Evolutionary conservation across 2,888 invertebrate species (phyloP).

Genomic region (Himalopsyche anomala): DNA sequence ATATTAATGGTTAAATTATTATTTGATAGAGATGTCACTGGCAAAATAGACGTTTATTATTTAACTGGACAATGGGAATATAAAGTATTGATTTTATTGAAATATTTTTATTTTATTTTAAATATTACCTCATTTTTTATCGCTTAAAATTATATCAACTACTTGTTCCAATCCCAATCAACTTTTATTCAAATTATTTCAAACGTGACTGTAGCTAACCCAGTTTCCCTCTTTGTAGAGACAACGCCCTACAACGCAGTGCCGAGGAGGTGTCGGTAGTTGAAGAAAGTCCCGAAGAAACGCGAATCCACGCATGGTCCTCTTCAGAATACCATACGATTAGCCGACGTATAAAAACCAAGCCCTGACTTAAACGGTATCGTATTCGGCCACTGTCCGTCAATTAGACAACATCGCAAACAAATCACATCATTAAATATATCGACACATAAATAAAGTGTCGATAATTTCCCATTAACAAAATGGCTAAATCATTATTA

Average conservation of each 20-base stretch:
- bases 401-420: slow-evolving; percentile 56
- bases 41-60: too few species aligned
- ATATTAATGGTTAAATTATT: too few species aligned
- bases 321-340: slow-evolving; percentile 28
- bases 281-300: slow-evolving; percentile 42
- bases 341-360: slow-evolving; percentile 74
- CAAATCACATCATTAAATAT: slow-evolving; percentile 34
- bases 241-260: slow-evolving; percentile 39
- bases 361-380: slow-evolving; percentile 73
- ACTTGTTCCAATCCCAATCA: slow-evolving; percentile 33
- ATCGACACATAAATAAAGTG: slow-evolving; percentile 45
- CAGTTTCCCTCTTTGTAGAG: slow-evolving; percentile 48
- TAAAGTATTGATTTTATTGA: too few species aligned
- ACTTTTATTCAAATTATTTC: slow-evolving; percentile 49
- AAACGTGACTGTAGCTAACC: slow-evolving; percentile 48
- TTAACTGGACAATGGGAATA: too few species aligned
- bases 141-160: not conserved
- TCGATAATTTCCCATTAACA: not conserved
- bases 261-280: slow-evolving; percentile 37
- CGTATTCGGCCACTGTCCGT: slow-evolving; percentile 72
- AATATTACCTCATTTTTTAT: not conserved
- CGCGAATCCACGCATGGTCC: slow-evolving; percentile 37
- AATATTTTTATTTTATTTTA: too few species aligned
- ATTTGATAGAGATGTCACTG: too few species aligned
- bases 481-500: slow-evolving; percentile 54